Evolutionary conservation across 1,140 invertebrate species (phyloP), one percentile per base, ranked within the genome.

Genomic region (Lycorma delicatula): DNA sequence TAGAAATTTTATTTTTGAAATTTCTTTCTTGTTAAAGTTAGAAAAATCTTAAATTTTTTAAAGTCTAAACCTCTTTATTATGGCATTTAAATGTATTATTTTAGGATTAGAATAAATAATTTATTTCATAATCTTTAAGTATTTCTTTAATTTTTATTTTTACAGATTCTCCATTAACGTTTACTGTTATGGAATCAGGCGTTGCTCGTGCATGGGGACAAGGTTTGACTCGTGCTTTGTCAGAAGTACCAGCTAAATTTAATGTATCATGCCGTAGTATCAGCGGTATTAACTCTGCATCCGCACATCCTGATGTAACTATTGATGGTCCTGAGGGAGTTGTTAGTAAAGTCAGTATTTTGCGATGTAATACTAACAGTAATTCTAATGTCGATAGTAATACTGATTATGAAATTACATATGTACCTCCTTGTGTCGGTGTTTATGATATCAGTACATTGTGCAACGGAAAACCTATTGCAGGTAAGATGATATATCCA

Each of bases 351-450:
- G n/a, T n/a, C n/a, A n/a, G n/a, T n/a, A n/a, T n/a, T n/a, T n/a
- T n/a, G n/a, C n/a, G n/a, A n/a, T n/a, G n/a, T n/a, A n/a, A n/a
- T n/a, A n/a, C n/a, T n/a, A n/a, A n/a, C n/a, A n/a, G n/a, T n/a
- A n/a, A n/a, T n/a, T n/a, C n/a, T n/a, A n/a, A n/a, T n/a, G n/a
- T n/a, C n/a, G n/a, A n/a, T n/a, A n/a, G n/a, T n/a, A n/a, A n/a
- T n/a, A n/a, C n/a, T 16, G 68, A 76, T 22, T 83, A 75, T 72
- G 77, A 79, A 56, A 81, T 86, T 5, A 80, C 79, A 2, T 90
- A 87, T 64, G 71, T 80, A 1, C 85, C 87, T 1, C 74, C 77
- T 2, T 83, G 88, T 70, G 79, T 85, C 11, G 89, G 89, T 5
- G 72, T 83, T 11, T 89, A 87, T 68, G 81, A 85, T 66, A 75